Evolutionary conservation across 2,797 vertebrate species (phyloP).

Genomic region (Lutjanus campechanus): DNA sequence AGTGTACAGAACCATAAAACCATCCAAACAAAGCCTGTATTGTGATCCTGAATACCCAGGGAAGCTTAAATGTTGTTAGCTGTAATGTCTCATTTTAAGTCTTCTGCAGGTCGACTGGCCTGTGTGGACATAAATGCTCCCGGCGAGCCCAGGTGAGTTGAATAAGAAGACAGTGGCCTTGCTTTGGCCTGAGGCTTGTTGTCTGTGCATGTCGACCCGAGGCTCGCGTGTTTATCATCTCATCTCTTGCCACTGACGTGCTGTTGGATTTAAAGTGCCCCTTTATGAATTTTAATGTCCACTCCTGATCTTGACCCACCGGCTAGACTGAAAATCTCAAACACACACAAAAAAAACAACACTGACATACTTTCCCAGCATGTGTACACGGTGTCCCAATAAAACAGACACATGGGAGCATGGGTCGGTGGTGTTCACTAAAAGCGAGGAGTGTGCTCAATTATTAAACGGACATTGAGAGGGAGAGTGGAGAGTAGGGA

Average conservation of each 20-base stretch:
- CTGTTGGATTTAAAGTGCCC: constrained; percentile 38
- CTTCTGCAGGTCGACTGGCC: constrained; percentile 9
- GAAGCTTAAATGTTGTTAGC: constrained; percentile 21
- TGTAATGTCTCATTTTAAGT: constrained; percentile 4
- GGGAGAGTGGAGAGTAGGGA: constrained; percentile 34
- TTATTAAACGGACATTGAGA: constrained; percentile 73
- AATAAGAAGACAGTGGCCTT: constrained; percentile 26
- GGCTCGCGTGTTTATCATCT: constrained; percentile 55
- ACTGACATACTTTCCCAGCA: constrained; percentile 41
- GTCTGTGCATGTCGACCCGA: constrained; percentile 47
- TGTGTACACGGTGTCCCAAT: constrained; percentile 36
- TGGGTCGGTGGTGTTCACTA: constrained; percentile 39
- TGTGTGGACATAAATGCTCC: constrained; percentile 21
- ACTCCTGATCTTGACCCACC: constrained; percentile 61
- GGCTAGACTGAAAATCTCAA: constrained; percentile 41
- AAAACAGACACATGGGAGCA: constrained; percentile 52
- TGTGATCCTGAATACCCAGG: constrained; percentile 5
- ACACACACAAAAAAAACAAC: constrained; percentile 2
- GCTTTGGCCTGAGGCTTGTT: constrained; percentile 60
- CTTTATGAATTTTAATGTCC: constrained; percentile 78
- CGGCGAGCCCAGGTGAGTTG: constrained; percentile 17
- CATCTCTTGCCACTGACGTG: constrained; percentile 44
- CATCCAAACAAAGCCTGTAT: constrained; percentile 9
- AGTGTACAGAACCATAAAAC: background rate
- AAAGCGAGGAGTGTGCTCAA: constrained; percentile 69